A percentile compares a stretch with the other conserved stretches of the same genome.
Conservation (phyloP, 2,888 invertebrate genomes). For the Gortyna flavago region DNA sequence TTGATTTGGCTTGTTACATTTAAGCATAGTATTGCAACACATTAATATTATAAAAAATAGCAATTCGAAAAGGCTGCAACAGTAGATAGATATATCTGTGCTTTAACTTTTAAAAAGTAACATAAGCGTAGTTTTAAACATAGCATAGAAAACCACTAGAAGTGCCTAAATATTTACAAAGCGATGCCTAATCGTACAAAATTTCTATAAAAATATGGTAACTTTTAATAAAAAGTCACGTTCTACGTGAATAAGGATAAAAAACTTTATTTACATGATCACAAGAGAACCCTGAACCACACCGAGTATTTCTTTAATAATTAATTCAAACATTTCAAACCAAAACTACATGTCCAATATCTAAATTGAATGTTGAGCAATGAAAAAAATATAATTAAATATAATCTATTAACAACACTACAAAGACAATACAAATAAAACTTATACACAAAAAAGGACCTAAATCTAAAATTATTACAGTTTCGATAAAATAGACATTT, state of each 20-base stretch:
- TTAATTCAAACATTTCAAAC: constrained; percentile 28
- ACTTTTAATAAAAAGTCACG: constrained; percentile 48
- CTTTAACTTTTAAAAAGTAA: not conserved
- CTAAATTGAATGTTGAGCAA: constrained; percentile 55
- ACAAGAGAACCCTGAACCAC: constrained; percentile 51
- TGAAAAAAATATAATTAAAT: constrained; percentile 18
- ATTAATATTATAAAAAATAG: constrained; percentile 33
- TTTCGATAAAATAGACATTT: constrained; percentile 6
- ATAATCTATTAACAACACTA: constrained; percentile 10
- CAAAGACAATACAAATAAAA: constrained; percentile 7
- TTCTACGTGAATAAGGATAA: constrained; percentile 33
- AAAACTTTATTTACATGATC: constrained; percentile 47
- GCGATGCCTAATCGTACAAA: constrained; percentile 26
- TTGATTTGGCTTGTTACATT: constrained; percentile 62
- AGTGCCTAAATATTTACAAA: constrained; percentile 61
- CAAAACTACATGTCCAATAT: constrained; percentile 22
- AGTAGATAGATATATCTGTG: not conserved
- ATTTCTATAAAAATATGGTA: constrained; percentile 41
- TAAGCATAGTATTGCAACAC: constrained; percentile 49
- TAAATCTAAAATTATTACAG: constrained; percentile 5
- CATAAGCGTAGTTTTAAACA: constrained; percentile 34
- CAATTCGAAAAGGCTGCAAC: constrained; percentile 25
- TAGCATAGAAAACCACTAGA: constrained; percentile 30
- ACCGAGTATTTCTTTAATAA: constrained; percentile 37
- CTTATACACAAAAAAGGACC: not conserved